Evolutionary conservation across 2,797 vertebrate genomes (phyloP).

Genomic region (Poecilia picta): DNA sequence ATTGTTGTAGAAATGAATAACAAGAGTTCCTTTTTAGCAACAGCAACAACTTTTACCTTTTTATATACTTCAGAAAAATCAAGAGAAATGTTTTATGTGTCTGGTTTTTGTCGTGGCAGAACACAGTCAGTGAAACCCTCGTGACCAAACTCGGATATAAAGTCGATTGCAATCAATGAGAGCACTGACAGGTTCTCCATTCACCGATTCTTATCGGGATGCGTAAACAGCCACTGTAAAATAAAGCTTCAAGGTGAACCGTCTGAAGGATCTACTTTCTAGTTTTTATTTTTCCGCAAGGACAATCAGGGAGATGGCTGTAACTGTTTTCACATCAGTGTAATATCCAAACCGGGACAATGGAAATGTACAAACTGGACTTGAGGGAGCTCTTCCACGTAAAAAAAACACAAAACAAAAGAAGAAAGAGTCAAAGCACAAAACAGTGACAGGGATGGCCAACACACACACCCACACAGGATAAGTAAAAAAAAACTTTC

Average conservation of each 20-base stretch:
- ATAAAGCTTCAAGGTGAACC: slow-evolving; percentile 13
- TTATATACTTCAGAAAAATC: background rate
- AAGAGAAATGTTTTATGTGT: background rate
- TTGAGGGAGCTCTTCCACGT: background rate
- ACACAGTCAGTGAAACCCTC: background rate
- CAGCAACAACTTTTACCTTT: background rate
- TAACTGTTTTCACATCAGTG: background rate
- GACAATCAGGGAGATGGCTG: background rate
- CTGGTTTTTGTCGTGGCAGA: background rate
- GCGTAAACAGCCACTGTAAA: background rate
- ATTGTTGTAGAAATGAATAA: background rate
- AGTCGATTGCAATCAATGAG: background rate
- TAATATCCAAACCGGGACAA: slow-evolving; percentile 4
- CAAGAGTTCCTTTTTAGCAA: background rate
- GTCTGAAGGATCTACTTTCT: background rate
- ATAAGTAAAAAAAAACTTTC: background rate
- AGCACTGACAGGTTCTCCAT: background rate
- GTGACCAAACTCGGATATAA: background rate
- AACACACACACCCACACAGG: background rate
- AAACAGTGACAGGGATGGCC: background rate
- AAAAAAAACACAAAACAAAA: background rate
- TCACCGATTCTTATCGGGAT: background rate
- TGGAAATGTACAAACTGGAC: background rate
- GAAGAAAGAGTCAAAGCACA: background rate
- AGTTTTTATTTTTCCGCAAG: background rate